A percentile compares a stretch with the other conserved stretches of the same genome.
Evolutionary conservation across 37 sponge, comb jelly and placozoan genomes (phyloP).

Genomic region (Amphimedon queenslandica): DNA sequence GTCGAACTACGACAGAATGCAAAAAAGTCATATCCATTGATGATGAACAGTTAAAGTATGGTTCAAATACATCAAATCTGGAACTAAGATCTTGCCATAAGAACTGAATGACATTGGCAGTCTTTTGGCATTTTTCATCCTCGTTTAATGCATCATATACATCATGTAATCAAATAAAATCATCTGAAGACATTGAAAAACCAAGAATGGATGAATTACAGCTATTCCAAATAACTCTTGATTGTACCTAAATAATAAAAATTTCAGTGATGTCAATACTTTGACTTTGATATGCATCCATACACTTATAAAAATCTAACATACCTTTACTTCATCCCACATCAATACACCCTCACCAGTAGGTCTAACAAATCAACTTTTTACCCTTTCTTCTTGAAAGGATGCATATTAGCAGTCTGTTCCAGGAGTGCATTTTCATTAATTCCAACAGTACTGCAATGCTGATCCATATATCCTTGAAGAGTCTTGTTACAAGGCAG

Average conservation of each 20-base stretch:
- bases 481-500: constrained; percentile 17
- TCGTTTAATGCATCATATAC: background rate
- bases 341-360: constrained; percentile 10
- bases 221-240: constrained; percentile 12
- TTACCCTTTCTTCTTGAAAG: background rate
- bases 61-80: constrained; percentile 20
- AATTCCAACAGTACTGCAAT: constrained; percentile 9
- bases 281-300: background rate
- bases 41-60: constrained; percentile 1
- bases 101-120: constrained; percentile 13
- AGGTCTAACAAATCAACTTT: background rate
- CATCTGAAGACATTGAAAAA: constrained; percentile 14
- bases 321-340: constrained; percentile 17
- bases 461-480: constrained; percentile 1
- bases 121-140: constrained; percentile 9
- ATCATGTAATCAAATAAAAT: constrained; percentile 8
- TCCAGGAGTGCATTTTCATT: constrained; percentile 5
- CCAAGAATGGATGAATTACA: background rate
- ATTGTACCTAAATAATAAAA: constrained; percentile 1
- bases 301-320: background rate
- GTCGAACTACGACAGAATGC: background rate
- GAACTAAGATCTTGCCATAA: constrained; percentile 17
- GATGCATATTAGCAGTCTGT: background rate
- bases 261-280: background rate
- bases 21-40: background rate